A percentile compares a stretch with the other conserved stretches of the same genome.
Evolutionary conservation across 2,797 vertebrate genomes (phyloP).

Genomic region (Coracias cyanogaster): DNA sequence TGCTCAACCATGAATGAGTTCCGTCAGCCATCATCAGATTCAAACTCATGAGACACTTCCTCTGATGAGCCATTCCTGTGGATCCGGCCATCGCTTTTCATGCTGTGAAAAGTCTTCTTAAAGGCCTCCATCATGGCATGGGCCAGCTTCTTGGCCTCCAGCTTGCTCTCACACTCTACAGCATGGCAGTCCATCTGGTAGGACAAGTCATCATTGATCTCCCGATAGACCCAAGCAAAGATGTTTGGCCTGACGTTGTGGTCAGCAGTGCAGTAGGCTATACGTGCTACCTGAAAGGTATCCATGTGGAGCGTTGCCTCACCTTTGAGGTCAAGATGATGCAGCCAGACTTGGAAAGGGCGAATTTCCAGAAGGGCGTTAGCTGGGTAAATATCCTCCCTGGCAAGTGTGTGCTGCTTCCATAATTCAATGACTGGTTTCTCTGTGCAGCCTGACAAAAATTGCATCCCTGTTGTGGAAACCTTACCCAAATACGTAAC

Average conservation of each 20-base stretch:
- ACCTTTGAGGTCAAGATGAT: slow-evolving; percentile 90
- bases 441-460: slow-evolving; percentile 96
- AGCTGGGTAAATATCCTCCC: slow-evolving; percentile 84
- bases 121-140: slow-evolving; percentile 99
- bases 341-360: slow-evolving; percentile 96
- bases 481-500: slow-evolving; percentile 96
- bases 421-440: slow-evolving; percentile 94
- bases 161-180: slow-evolving; percentile 96
- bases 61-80: slow-evolving; percentile 93
- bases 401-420: slow-evolving; percentile 83
- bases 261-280: slow-evolving; percentile 98
- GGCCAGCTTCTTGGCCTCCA: slow-evolving; percentile 98
- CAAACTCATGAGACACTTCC: slow-evolving; percentile 91
- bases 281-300: slow-evolving; percentile 98
- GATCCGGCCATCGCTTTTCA: slow-evolving; percentile 97
- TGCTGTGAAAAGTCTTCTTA: slow-evolving; percentile 98
- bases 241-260: slow-evolving; percentile 93
- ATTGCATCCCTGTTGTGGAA: slow-evolving; percentile 92
- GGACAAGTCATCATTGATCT: slow-evolving; percentile 98
- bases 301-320: slow-evolving; percentile 94
- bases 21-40: slow-evolving; percentile 94
- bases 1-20: slow-evolving; percentile 17
- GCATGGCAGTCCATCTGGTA: slow-evolving; percentile 99
- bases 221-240: slow-evolving; percentile 98
- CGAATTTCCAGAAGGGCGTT: slow-evolving; percentile 95